Evolutionary conservation across 2,888 invertebrate genomes (phyloP), one percentile per base, ranked within the genome.

Genomic region (Lithosia quadra): DNA sequence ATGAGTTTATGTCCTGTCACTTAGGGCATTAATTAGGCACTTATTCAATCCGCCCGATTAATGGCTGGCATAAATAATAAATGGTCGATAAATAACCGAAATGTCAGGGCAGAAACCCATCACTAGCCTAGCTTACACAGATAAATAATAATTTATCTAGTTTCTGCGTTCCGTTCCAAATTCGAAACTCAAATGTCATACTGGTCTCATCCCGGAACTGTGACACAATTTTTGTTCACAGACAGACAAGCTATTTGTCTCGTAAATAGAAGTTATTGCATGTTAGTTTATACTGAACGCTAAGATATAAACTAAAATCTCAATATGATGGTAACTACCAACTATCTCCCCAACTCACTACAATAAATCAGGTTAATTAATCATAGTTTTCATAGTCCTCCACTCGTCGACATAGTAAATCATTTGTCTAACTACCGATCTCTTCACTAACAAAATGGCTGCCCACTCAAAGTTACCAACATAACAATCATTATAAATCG

Each of bases 391-490:
- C 74, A 71, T 78, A 67, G 71, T 76, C 75, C 74, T 86, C 84
- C 74, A 76, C 73, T 78, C 79, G 85, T 85, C 84, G 84, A 86
- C 86, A 86, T 87, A 84, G 87, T 92, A 89, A 91, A 91, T 91
- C 91, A 91, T 88, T 88, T 90, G 86, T 86, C 90, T 80, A 81
- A 81, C 82, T 88, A 90, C 90, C 86, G 89, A 90, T 90, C 86
- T 82, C 89, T 84, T 86, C 86, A 81, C 82, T 79, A 80, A 81
- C 90, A 91, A 91, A 87, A 92, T 92, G 93, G 91, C 91, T 81
- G 90, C 84, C 87, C 76, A 79, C 80, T 79, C 81, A 79, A 74
- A 77, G 82, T 84, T 85, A 89, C 91, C 86, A 90, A 89, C 90
- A 82, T 84, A 85, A 87, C 86, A 84, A 85, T 85, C 86, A 87